phyloP scores from a whole-genome alignment of 2,113 vertebrate genomes.

The Peromyscus maniculatus region DNA sequence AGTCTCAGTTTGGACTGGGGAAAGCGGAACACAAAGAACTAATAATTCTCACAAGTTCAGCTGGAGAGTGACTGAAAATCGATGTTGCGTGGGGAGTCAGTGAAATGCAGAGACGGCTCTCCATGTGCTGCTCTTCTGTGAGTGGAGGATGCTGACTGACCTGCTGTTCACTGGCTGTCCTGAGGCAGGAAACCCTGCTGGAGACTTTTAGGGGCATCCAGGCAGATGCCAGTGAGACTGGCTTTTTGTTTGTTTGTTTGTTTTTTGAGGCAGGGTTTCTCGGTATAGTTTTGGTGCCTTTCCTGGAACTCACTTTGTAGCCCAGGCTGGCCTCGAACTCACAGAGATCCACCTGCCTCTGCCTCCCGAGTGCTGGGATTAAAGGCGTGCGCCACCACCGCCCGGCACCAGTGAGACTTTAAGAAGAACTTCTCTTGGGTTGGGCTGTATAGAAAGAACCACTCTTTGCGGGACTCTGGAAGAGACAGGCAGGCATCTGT shows the following conservation, averaged over 20 bases:
- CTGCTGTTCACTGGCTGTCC: background rate
- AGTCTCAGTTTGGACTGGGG: background rate
- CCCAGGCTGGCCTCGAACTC: too few species aligned
- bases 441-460: background rate
- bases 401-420: background rate
- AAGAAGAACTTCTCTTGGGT: background rate
- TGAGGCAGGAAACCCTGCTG: background rate
- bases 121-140: background rate
- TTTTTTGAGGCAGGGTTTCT: too few species aligned
- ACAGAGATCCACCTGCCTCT: too few species aligned
- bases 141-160: background rate
- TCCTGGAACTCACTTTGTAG: too few species aligned
- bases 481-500: background rate
- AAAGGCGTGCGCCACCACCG: too few species aligned
- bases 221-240: background rate
- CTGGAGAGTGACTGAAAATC: constrained; percentile 46
- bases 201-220: background rate
- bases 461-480: background rate
- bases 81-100: background rate
- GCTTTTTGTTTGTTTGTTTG: too few species aligned
- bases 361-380: too few species aligned
- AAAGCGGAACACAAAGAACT: constrained; percentile 47
- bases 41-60: constrained; percentile 33
- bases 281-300: too few species aligned
- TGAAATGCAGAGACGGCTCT: background rate